Evolutionary conservation across 2,797 vertebrate species (phyloP).

Genomic region (Danio choprae): DNA sequence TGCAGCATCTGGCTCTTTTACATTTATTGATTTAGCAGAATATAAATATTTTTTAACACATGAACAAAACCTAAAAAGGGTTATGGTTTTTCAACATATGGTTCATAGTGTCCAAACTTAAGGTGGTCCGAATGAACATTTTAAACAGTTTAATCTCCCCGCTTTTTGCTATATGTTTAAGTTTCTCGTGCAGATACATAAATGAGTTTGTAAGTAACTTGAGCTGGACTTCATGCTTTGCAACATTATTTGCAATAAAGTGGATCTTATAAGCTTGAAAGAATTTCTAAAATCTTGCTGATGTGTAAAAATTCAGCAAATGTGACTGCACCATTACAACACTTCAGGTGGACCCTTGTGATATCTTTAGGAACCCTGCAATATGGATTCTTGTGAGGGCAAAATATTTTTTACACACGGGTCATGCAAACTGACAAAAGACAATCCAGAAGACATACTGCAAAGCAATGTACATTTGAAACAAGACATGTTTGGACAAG

Average conservation of each 20-base stretch:
- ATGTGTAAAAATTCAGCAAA: neutral
- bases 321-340: neutral
- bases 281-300: no score
- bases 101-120: neutral
- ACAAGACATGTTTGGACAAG: neutral
- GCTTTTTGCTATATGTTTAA: no score
- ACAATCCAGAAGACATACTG: neutral
- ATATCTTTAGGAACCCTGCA: neutral
- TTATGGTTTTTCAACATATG: conserved; percentile 16
- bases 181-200: no score
- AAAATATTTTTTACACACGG: neutral
- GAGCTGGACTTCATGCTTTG: no score
- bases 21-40: neutral
- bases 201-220: no score
- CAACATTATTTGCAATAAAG: no score
- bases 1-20: neutral
- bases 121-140: neutral
- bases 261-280: neutral
- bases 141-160: no score
- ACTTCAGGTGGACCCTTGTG: neutral
- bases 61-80: neutral
- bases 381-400: neutral
- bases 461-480: neutral
- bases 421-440: neutral
- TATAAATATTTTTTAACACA: conserved; percentile 19